These are phyloP conservation scores for Drosophila kurseongensis DNA, from an alignment of 1,140 invertebrate genomes.

Conservation along the genomic window DNA sequence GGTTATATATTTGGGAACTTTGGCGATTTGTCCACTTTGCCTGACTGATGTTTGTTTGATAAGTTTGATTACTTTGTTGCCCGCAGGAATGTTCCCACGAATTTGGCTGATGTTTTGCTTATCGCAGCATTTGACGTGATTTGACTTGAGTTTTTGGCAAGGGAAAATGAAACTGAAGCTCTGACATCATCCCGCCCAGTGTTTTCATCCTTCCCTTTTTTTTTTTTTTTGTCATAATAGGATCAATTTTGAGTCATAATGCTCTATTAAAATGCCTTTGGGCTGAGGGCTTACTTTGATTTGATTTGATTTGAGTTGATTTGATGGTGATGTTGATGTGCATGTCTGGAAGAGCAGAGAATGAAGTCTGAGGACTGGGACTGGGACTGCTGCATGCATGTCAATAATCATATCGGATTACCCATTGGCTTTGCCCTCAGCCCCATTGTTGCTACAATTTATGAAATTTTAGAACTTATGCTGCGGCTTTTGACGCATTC, in stretches of 20 bases:
- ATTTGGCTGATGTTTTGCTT: slow-evolving; percentile 57
- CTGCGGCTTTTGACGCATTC: slow-evolving; percentile 82
- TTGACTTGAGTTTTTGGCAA: slow-evolving; percentile 66
- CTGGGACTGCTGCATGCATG: slow-evolving; percentile 67
- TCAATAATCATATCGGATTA: slow-evolving; percentile 84
- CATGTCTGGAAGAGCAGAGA: slow-evolving; percentile 42
- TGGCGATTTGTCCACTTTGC: slow-evolving; percentile 76
- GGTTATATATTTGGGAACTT: slow-evolving; percentile 13
- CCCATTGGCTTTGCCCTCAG: slow-evolving; percentile 69
- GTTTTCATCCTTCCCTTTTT: background rate
- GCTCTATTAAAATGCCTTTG: slow-evolving; percentile 73
- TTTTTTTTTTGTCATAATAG: slow-evolving; percentile 62
- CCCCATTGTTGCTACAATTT: slow-evolving; percentile 82
- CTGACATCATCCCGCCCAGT: slow-evolving; percentile 66
- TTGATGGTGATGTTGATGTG: slow-evolving; percentile 45
- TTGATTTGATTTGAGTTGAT: slow-evolving; percentile 55
- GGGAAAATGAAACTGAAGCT: slow-evolving; percentile 26
- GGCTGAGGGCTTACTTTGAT: slow-evolving; percentile 69
- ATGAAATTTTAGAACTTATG: slow-evolving; percentile 83
- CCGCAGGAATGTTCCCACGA: slow-evolving; percentile 70
- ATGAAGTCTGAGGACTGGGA: slow-evolving; percentile 1
- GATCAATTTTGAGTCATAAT: slow-evolving; percentile 81
- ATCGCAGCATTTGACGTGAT: slow-evolving; percentile 79
- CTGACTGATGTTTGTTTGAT: slow-evolving; percentile 80
- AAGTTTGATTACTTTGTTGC: slow-evolving; percentile 78